Evolutionary conservation across 2,888 invertebrate genomes (phyloP).

Genomic region (Thymelicus sylvestris): DNA sequence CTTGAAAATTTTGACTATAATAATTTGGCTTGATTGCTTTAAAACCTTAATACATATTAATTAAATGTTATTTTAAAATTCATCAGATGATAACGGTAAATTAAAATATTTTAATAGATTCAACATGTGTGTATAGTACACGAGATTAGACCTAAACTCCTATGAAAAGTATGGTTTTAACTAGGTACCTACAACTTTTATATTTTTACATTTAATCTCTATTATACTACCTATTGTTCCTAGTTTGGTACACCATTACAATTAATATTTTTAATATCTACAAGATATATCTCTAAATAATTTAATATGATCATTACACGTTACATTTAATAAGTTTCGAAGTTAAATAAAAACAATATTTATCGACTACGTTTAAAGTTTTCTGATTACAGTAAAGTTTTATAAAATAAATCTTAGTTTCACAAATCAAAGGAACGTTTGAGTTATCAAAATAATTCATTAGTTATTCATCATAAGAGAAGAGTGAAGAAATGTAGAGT

Average conservation of each 20-base stretch:
- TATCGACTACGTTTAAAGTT: conserved; percentile 10
- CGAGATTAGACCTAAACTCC: conserved; percentile 54
- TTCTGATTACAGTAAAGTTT: conserved; percentile 36
- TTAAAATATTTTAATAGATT: conserved; percentile 64
- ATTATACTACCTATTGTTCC: conserved; percentile 55
- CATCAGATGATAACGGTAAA: conserved; percentile 49
- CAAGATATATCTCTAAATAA: conserved; percentile 53
- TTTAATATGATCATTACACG: conserved; percentile 27
- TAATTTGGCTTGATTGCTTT: conserved; percentile 70
- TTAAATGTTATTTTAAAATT: conserved; percentile 57
- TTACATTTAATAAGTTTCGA: conserved; percentile 15
- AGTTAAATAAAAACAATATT: conserved; percentile 31
- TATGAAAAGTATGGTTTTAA: conserved; percentile 58
- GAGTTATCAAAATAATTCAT: conserved; percentile 33
- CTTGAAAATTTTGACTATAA: conserved; percentile 49
- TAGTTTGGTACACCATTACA: conserved; percentile 73
- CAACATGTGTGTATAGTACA: conserved; percentile 55
- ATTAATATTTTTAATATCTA: conserved; percentile 70
- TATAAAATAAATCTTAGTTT: conserved; percentile 37
- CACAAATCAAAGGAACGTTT: conserved; percentile 36
- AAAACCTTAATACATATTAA: conserved; percentile 61
- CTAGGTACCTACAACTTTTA: conserved; percentile 34
- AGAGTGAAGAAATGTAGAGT: conserved; percentile 33
- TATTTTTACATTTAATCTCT: conserved; percentile 42
- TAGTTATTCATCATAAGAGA: conserved; percentile 32